Conservation (phyloP, 2,797 vertebrate genomes). For the Catamblyrhynchus diadema region DNA sequence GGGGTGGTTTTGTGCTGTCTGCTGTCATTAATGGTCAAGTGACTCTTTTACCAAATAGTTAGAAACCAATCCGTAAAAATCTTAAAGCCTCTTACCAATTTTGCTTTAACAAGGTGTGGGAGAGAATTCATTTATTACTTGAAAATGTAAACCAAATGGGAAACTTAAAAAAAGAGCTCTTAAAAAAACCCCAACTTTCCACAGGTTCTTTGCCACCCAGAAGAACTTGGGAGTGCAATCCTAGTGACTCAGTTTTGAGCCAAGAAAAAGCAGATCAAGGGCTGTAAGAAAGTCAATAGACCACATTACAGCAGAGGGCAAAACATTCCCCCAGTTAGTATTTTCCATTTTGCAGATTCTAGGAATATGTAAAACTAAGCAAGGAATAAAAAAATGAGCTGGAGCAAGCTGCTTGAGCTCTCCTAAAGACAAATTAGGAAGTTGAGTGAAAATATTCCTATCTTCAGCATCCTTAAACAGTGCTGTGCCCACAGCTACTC, state of each 20-base stretch:
- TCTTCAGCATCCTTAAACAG: not conserved
- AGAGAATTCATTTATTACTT: not conserved
- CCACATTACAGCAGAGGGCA: not conserved
- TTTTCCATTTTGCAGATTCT: slow-evolving; percentile 32
- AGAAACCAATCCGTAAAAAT: not conserved
- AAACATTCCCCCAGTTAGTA: not conserved
- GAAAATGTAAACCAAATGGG: not conserved
- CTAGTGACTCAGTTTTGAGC: not conserved
- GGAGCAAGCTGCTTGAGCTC: not conserved
- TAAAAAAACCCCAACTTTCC: not conserved
- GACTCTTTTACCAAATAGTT: not conserved
- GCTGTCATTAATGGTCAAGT: not conserved
- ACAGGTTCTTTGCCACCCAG: slow-evolving; percentile 5
- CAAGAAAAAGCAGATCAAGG: slow-evolving; percentile 21
- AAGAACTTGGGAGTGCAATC: not conserved
- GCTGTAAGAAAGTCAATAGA: not conserved
- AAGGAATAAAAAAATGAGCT: not conserved
- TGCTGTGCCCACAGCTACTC: not conserved
- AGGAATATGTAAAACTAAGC: slow-evolving; percentile 20
- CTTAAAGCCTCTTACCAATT: not conserved
- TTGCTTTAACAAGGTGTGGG: not conserved
- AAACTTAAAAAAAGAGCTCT: not conserved
- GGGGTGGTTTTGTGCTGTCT: not conserved
- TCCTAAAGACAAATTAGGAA: not conserved
- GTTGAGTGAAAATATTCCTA: not conserved